A percentile compares a stretch with the other conserved stretches of the same genome.
These are phyloP conservation scores for Paracentrotus lividus DNA, from an alignment of 53 echinoderm and acorn worm genomes.

Conservation along the genomic window DNA sequence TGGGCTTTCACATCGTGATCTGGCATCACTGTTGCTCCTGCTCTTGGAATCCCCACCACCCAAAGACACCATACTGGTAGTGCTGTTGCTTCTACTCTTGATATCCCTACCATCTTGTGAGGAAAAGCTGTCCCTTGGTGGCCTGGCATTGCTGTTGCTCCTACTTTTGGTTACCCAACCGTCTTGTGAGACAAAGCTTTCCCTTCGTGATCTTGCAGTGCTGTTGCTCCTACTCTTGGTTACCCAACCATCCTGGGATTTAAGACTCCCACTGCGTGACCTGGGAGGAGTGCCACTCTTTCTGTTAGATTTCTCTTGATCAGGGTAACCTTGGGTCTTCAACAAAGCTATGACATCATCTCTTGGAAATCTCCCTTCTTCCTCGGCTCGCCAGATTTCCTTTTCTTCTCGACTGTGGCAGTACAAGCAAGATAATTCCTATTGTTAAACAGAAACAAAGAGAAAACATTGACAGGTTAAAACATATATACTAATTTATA, in stretches of 20 bases:
- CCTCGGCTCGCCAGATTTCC: background rate
- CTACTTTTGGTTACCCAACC: background rate
- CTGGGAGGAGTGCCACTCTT: background rate
- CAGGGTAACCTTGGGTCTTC: background rate
- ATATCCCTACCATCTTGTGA: background rate
- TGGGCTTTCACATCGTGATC: background rate
- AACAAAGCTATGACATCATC: background rate
- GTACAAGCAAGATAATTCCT: background rate
- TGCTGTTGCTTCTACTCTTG: background rate
- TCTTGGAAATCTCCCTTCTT: background rate
- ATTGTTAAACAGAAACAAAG: background rate
- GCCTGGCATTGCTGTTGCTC: background rate
- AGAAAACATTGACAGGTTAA: background rate
- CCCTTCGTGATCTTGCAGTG: background rate
- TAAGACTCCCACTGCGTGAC: constrained; percentile 18
- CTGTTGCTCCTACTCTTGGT: background rate
- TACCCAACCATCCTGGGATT: background rate
- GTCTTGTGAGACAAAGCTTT: background rate
- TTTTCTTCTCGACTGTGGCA: constrained; percentile 7
- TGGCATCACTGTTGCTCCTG: background rate
- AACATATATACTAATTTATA: no score
- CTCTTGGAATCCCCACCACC: background rate
- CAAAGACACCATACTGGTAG: background rate
- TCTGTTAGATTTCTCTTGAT: background rate
- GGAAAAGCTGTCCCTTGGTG: background rate